These are phyloP conservation scores for Spisula subtruncata DNA, from an alignment of 2,888 invertebrate species.

Conservation along the genomic window DNA sequence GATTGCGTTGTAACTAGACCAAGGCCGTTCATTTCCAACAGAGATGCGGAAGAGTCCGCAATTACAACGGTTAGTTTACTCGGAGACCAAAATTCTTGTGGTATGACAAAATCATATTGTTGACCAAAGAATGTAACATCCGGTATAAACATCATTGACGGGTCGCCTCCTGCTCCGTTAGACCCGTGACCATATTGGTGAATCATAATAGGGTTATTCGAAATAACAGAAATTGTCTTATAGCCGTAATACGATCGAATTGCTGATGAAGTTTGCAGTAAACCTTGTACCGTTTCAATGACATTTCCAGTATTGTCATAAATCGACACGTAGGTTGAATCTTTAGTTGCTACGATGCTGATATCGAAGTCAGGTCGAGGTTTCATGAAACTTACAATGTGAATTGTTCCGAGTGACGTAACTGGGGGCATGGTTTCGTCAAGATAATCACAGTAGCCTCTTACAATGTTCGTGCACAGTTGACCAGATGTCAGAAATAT, in stretches of 20 bases:
- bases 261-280: background rate
- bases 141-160: conserved; percentile 38
- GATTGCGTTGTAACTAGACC: background rate
- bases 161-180: background rate
- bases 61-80: conserved; percentile 14
- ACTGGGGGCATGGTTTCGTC: conserved; percentile 29
- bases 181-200: conserved; percentile 35
- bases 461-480: conserved; percentile 16
- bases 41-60: background rate
- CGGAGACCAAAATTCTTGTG: background rate
- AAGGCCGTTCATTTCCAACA: background rate
- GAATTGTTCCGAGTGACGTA: conserved; percentile 19
- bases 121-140: background rate
- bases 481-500: conserved; percentile 32
- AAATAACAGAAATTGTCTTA: background rate
- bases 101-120: conserved; percentile 26
- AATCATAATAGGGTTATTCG: conserved; percentile 4
- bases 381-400: conserved; percentile 34
- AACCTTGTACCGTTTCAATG: background rate
- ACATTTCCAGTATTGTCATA: background rate
- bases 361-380: conserved; percentile 36
- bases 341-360: background rate
- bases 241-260: background rate
- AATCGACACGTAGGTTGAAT: background rate
- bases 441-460: conserved; percentile 33